phyloP scores from a whole-genome alignment of 2,113 vertebrate genomes.

The Apteryx mantelli region DNA sequence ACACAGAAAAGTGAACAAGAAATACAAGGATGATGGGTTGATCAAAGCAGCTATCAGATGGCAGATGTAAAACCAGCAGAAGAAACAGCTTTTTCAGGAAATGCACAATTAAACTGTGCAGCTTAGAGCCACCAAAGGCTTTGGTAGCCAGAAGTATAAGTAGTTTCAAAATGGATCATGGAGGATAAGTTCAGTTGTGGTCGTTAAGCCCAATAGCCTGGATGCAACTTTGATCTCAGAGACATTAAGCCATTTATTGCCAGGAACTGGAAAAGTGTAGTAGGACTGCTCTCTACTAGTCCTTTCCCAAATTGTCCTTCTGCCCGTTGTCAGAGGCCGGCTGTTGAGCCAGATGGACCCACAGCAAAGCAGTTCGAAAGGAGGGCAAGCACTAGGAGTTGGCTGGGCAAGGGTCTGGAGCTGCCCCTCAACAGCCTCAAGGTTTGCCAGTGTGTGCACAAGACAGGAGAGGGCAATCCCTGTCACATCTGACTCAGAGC shows the following conservation, averaged over 20 bases:
- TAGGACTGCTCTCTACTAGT: background rate
- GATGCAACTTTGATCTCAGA: background rate
- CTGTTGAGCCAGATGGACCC: too few relatives aligned
- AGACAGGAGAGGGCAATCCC: too few relatives aligned
- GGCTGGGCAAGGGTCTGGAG: too few relatives aligned
- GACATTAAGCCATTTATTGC: background rate
- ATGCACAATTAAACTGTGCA: background rate
- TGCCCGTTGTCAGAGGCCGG: too few relatives aligned
- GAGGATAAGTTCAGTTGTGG: background rate
- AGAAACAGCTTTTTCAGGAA: background rate
- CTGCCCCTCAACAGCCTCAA: too few relatives aligned
- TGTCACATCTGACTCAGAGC: background rate
- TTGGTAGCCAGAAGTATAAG: background rate
- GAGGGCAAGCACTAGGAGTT: too few relatives aligned
- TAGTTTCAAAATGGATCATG: background rate
- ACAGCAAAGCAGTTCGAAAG: too few relatives aligned
- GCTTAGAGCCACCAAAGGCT: background rate
- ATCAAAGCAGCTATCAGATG: background rate
- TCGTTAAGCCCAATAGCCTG: background rate
- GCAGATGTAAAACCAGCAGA: background rate
- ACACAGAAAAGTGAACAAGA: background rate
- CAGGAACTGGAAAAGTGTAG: background rate
- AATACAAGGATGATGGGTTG: background rate
- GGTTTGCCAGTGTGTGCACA: too few relatives aligned
- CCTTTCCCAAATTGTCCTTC: background rate